A percentile compares a stretch with the other conserved stretches of the same genome.
Evolutionary conservation across 2,113 vertebrate species (phyloP).

Genomic region (Poeciliopsis occidentalis): DNA sequence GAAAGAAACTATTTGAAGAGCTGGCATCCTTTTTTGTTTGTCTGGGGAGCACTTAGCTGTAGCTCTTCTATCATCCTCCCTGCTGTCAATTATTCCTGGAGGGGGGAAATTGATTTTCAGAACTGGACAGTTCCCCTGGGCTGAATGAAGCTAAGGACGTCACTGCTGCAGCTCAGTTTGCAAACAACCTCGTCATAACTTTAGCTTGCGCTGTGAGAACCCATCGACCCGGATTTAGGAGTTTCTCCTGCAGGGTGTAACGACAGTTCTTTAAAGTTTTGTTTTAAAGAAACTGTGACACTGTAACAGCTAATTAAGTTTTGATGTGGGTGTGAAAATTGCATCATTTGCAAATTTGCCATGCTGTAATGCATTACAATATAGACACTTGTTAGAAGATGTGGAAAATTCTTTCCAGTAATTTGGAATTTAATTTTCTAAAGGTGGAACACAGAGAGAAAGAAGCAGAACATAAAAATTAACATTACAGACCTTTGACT

Average conservation of each 20-base stretch:
- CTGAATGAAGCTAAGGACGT: slow-evolving; percentile 56
- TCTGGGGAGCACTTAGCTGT: slow-evolving; percentile 24
- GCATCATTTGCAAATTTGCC: neutral
- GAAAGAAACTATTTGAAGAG: slow-evolving; percentile 36
- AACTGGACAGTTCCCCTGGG: slow-evolving; percentile 73
- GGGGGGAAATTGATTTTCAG: slow-evolving; percentile 74
- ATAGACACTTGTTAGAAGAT: too few relatives aligned
- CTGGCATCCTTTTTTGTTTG: slow-evolving; percentile 44
- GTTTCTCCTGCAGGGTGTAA: slow-evolving; percentile 5
- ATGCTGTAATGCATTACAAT: too few relatives aligned
- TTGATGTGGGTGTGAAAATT: neutral
- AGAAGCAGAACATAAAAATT: too few relatives aligned
- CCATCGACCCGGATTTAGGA: slow-evolving; percentile 32
- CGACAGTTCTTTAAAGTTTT: slow-evolving; percentile 24
- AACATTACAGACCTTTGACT: too few relatives aligned
- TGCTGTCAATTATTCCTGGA: slow-evolving; percentile 66
- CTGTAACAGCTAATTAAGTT: neutral
- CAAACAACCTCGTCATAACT: slow-evolving; percentile 60
- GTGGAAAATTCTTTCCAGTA: too few relatives aligned
- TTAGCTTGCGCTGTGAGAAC: slow-evolving; percentile 30
- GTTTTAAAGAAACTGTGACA: neutral
- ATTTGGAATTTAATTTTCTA: too few relatives aligned
- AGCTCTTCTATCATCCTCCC: slow-evolving; percentile 1
- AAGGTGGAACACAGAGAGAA: too few relatives aligned
- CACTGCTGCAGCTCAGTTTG: slow-evolving; percentile 58